Evolutionary conservation across 1,140 invertebrate species (phyloP).

Genomic region (Drosophila prosaltans): DNA sequence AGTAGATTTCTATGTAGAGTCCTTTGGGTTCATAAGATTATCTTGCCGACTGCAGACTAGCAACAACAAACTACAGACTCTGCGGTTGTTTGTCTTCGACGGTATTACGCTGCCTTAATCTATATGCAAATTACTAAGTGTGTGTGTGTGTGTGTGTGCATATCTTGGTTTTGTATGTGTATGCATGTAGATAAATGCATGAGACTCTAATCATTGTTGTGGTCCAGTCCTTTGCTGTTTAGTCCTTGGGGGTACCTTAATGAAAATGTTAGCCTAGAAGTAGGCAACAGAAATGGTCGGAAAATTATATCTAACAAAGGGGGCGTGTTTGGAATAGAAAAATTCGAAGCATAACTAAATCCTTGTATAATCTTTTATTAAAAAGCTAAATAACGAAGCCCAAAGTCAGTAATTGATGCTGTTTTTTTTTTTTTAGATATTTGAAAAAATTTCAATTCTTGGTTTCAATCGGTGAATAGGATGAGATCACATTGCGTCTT

Average conservation of each 20-base stretch:
- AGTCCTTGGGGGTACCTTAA: not conserved
- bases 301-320: not conserved
- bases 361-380: no score
- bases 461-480: no score
- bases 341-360: no score
- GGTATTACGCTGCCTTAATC: conserved; percentile 50
- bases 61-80: conserved; percentile 7
- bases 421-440: no score
- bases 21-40: conserved; percentile 23
- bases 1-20: conserved; percentile 7
- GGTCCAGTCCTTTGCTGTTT: conserved; percentile 8
- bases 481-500: no score
- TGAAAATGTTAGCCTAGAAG: conserved; percentile 5
- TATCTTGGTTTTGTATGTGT: not conserved
- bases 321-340: no score
- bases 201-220: conserved; percentile 10
- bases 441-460: no score
- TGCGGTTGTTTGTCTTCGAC: conserved; percentile 45
- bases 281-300: not conserved
- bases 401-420: no score
- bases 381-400: no score
- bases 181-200: conserved; percentile 21
- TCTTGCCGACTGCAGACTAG: not conserved
- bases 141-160: conserved; percentile 20
- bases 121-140: conserved; percentile 56